Evolutionary conservation across 1,140 invertebrate species (phyloP), one percentile per base, ranked within the genome.

Genomic region (Drosophila ogumai): DNA sequence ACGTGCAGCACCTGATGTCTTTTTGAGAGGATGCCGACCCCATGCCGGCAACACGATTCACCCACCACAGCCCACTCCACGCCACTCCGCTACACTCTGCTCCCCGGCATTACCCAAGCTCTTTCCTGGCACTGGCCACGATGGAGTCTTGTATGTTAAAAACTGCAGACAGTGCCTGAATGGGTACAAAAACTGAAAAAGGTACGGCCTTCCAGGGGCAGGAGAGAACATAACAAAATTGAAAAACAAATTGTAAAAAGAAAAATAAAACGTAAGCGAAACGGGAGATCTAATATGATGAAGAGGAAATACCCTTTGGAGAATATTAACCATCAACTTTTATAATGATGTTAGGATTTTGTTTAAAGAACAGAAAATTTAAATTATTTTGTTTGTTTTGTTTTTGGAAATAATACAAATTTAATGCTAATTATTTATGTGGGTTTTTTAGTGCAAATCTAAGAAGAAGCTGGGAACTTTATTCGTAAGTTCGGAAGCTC

Each of bases 1-100:
- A 85, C 90, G 82, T 91, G 90, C 90, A 91, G 87, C 90, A 91
- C 90, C 90, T 91, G 90, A 91, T 91, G 90, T 79, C 87, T 66
- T 77, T 88, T 88, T 88, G 80, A 88, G 82, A 88, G 84, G 84
- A 87, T 77, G 80, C 79, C 84, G 79, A 80, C 75, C 36, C 71
- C 79, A 59, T 41, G 41, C 43, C 55, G 31, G 43, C 25, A 49
- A 49, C 66, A 61, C 57, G 50, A 40, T 22, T 36, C 56, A 46
- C 61, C 67, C 63, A 50, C n/a, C 32, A 6, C 52, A 54, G 34
- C 41, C 54, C 36, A 32, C 34, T 13, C 10, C 28, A 19, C 15
- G 32, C 15, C 54, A 44, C 41, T 7, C 7, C 31, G 4, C 12
- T 19, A 8, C 31, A 54, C 10, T 6, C 49, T 19, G n/a, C 49